These are phyloP conservation scores for Crematogaster levior DNA, from an alignment of 2,888 invertebrate species.

Conservation along the genomic window DNA sequence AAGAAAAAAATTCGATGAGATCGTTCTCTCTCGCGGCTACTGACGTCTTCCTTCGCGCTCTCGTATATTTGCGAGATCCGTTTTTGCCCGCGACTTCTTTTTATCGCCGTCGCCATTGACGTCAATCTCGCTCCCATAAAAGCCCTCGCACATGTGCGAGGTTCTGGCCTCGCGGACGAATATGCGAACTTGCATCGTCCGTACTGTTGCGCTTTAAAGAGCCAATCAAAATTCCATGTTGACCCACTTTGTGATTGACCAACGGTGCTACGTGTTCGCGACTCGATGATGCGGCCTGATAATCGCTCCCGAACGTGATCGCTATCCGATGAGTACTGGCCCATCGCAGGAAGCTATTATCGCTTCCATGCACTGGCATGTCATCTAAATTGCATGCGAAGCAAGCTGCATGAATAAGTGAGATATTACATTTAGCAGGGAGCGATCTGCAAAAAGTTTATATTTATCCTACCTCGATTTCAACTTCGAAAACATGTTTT, in stretches of 20 bases:
- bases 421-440: neutral
- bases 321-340: constrained; percentile 14
- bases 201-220: constrained; percentile 36
- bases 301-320: constrained; percentile 41
- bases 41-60: constrained; percentile 39
- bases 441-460: neutral
- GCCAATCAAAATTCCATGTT: constrained; percentile 49
- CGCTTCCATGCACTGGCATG: constrained; percentile 5
- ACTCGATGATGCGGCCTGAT: constrained; percentile 19
- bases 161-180: neutral
- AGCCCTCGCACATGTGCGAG: constrained; percentile 47
- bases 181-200: neutral
- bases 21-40: constrained; percentile 19
- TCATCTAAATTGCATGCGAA: constrained; percentile 33
- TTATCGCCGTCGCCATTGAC: constrained; percentile 38
- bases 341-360: constrained; percentile 25
- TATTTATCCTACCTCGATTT: neutral
- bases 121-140: constrained; percentile 57
- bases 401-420: constrained; percentile 11
- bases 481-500: neutral
- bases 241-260: constrained; percentile 47
- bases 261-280: neutral
- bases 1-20: constrained; percentile 19
- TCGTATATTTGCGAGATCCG: constrained; percentile 33
- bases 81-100: constrained; percentile 41